Conservation (phyloP, 1,140 invertebrate species). For the Sarcophaga bullata region DNA sequence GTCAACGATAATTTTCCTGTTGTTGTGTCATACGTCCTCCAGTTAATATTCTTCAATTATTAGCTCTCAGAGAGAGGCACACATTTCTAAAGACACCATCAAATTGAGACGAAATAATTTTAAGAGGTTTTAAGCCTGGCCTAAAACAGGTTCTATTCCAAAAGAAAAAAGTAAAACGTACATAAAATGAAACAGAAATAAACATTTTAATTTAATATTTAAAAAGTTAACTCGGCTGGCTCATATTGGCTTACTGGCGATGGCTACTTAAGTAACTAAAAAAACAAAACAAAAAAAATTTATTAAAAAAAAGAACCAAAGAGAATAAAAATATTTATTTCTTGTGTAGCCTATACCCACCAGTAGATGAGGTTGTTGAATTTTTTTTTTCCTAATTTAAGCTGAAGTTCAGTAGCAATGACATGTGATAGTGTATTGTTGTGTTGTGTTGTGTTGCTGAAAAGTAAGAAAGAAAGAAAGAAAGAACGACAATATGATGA, state of each 20-base stretch:
- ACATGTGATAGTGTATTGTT: constrained; percentile 31
- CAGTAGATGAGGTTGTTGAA: neutral
- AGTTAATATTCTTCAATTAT: neutral
- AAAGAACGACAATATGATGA: neutral
- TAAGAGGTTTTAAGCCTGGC: neutral
- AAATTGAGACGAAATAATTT: neutral
- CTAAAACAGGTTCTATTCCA: constrained; percentile 18
- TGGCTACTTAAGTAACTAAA: no score
- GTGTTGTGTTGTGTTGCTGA: neutral
- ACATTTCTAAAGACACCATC: constrained; percentile 9
- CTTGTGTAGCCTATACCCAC: no score
- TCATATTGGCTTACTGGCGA: no score
- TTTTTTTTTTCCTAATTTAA: neutral
- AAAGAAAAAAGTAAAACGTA: neutral
- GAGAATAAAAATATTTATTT: no score
- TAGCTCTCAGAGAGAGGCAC: neutral
- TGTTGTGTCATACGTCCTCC: no score
- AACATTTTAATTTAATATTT: no score
- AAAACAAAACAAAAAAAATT: no score
- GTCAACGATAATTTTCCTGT: neutral
- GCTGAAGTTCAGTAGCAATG: constrained; percentile 39
- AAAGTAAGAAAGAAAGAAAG: neutral
- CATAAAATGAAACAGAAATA: no score
- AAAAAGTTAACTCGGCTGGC: no score
- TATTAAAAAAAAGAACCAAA: no score